These are phyloP conservation scores for Canis aureus DNA, from an alignment of 2,113 vertebrate genomes.

Conservation along the genomic window DNA sequence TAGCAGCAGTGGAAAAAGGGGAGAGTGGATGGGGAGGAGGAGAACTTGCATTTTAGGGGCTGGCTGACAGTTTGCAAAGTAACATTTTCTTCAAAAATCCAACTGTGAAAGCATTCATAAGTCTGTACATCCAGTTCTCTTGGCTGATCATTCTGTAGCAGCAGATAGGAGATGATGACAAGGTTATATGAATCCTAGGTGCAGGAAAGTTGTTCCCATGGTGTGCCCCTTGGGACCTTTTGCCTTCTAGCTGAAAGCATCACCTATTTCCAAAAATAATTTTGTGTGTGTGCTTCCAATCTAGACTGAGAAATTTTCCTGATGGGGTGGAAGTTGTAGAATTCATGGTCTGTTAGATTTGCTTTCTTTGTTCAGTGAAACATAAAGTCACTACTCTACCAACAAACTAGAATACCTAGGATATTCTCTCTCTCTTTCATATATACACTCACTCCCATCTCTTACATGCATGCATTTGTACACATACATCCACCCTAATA, in stretches of 20 bases:
- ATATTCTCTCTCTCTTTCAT: neutral
- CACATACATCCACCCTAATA: neutral
- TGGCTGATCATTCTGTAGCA: neutral
- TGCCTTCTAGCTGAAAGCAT: neutral
- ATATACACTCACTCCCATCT: neutral
- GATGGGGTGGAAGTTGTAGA: neutral
- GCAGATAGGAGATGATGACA: neutral
- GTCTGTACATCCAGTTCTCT: neutral
- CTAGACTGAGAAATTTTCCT: constrained; percentile 42
- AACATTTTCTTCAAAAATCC: neutral
- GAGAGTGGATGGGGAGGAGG: no score
- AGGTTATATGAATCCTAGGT: neutral
- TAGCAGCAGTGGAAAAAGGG: neutral
- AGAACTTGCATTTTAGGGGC: neutral
- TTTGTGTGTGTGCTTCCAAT: neutral
- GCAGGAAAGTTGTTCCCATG: neutral
- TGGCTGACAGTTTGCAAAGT: neutral
- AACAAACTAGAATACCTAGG: neutral
- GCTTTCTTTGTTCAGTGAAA: constrained; percentile 51
- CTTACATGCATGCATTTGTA: neutral
- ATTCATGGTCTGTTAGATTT: neutral
- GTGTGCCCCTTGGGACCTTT: neutral
- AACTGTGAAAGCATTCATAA: neutral
- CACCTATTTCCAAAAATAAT: neutral
- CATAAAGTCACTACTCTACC: neutral